Base-by-base conservation (phyloP, 2,888 invertebrate species). In the Mystacides longicornis region DNA sequence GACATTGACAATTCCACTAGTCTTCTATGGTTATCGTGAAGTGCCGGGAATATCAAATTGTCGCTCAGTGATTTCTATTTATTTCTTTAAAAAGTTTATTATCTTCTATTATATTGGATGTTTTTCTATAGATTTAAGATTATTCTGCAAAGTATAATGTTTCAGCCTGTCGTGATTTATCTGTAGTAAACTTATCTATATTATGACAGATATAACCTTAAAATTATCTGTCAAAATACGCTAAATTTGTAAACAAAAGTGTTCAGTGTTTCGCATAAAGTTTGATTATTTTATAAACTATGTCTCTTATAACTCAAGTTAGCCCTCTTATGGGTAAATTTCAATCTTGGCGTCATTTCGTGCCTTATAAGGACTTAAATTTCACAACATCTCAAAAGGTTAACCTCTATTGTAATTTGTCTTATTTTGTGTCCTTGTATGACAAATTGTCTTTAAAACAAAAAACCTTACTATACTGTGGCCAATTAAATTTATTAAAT, bases 381-480 rank as follows among this genome's bases (percentile, higher is more conserved):
- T 70, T 86, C 63, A 79, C 84, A 61, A 81, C 82, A 62, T 82
- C 84, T 53, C 86, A 86, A 73, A 87, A 86, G 82, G 86, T 88
- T 70, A 73, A 14, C 14, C n/a, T n/a, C n/a, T n/a, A n/a, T n/a
- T n/a, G n/a, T n/a, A 45, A 7, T 45, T 19, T 45, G 45, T 45
- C 20, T 5, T 3, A 20, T 45, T 3, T 21, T 20, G 3, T 11
- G 4, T 20, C 4, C 14, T 45, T 45, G 11, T 19, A 14, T 43
- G 9, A 11, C 43, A 16, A 20, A 45, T 20, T 11, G 19, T 19
- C 14, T 31, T 31, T 31, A n/a, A n/a, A n/a, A n/a, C n/a, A n/a
- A n/a, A n/a, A n/a, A n/a, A n/a, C n/a, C n/a, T n/a, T n/a, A n/a
- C n/a, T n/a, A n/a, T n/a, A n/a, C n/a, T n/a, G n/a, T n/a, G n/a